Evolutionary conservation across 2,797 vertebrate genomes (phyloP), one percentile per base, ranked within the genome.

Genomic region (Peromyscus aztecus): DNA sequence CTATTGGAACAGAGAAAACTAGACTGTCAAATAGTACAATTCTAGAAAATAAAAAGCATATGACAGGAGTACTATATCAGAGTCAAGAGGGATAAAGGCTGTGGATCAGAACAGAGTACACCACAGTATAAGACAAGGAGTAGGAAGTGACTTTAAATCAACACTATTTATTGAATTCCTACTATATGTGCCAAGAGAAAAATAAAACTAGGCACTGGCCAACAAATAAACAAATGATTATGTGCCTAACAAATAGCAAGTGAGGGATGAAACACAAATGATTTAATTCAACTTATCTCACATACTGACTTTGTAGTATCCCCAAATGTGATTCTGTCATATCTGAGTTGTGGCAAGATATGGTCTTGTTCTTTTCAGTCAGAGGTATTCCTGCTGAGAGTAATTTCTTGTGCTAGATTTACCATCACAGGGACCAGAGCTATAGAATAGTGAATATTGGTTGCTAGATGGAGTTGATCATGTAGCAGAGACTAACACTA

Each of bases 211-310:
- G 52, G 0, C 37, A 78, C 37, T 65, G 16, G 37, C n/a, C 76
- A 85, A 90, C 75, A 92, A 85, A 71, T 55, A 65, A 96, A 89
- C 21, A 34, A 89, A 34, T 96, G 31, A 65, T 52, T 37, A n/a
- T 88, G 17, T 27, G 4, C 27, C n/a, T 55, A 43, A 2, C 3
- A 94, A 86, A 87, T 23, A 76, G 43, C n/a, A 91, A 81, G 40
- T 43, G 24, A 78, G 49, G 40, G 6, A 71, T 43, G 12, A 86
- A 89, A 57, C 29, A 94, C 29, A 82, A 52, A 82, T 92, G 19
- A 86, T 92, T 92, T 82, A 67, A 86, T 89, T 89, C 80, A 67
- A 82, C n/a, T 89, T 91, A 88, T 75, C 37, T 91, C 55, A 16
- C 46, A 65, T 46, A 90, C 69, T 73, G 67, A 83, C 10, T 82